Base-by-base conservation (phyloP, 2,888 invertebrate species). In the Nasonia oneida region DNA sequence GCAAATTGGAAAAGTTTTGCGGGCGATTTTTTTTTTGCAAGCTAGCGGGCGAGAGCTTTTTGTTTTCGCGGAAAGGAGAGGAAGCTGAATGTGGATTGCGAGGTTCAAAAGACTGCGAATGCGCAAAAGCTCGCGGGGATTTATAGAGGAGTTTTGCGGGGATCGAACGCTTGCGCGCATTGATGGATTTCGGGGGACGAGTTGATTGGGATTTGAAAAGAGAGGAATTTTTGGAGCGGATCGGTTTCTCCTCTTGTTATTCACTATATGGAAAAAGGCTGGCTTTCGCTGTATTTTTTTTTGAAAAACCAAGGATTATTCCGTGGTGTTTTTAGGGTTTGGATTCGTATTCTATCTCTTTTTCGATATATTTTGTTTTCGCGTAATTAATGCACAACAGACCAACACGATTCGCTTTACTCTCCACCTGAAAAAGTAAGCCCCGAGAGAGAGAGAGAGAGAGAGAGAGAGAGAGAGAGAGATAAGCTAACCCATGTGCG, bases 1-100 rank as follows among this genome's bases (percentile, higher is more conserved):
- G 88, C 85, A 90, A 90, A 90, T 90, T 87, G 89, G 89, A 91
- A 91, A 90, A 90, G 90, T 90, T 90, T 81, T 81, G 75, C 87
- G 81, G 61, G 81, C 84, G 71, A 47, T 18, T 81, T 61, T 74
- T 23, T 18, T 47, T 10, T 57, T 53, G 23, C 57, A 14, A 15
- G 15, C 14, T 14, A 15, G 15, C 3, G 1, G 50, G 42, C 47
- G 57, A 61, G 23, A n/a, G 57, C 57, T 61, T 61, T 61, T n/a
- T 61, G 57, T 61, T 61, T 61, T 61, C 57, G n/a, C 18, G 33
- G 37, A 18, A 39, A 33, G 14, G 70, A 29, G 70, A 71, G 18
- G 12, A 39, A 18, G 15, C 39, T 71, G 70, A 71, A 71, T 71
- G 70, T 39, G 39, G 70, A 61, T 61, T 61, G 18, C 37, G 33